Conservation (phyloP, 2,888 invertebrate genomes). For the Cheilosia scutellata region DNA sequence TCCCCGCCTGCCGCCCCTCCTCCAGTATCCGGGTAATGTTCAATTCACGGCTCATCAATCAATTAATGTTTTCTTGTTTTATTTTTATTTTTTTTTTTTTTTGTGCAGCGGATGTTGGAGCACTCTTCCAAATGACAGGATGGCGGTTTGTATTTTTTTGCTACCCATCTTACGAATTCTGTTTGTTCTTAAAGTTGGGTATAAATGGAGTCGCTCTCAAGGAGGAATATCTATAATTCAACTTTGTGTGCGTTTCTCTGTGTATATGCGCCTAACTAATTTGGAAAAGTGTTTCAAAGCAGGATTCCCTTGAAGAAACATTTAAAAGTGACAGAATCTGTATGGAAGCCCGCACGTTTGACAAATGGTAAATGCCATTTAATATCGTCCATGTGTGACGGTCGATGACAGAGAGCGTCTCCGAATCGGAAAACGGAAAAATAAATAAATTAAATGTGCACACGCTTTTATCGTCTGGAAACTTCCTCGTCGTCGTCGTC, state of each 20-base stretch:
- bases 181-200: neutral
- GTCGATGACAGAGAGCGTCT: constrained; percentile 30
- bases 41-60: constrained; percentile 56
- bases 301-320: constrained; percentile 12
- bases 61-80: constrained; percentile 37
- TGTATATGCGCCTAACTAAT: constrained; percentile 25
- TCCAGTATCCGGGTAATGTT: constrained; percentile 28
- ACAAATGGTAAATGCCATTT: constrained; percentile 42
- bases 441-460: constrained; percentile 49
- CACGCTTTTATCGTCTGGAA: constrained; percentile 41
- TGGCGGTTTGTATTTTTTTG: constrained; percentile 1
- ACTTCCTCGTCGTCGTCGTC: neutral
- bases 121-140: constrained; percentile 23
- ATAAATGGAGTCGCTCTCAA: neutral
- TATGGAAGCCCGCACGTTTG: constrained; percentile 1
- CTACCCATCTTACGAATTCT: neutral
- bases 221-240: neutral
- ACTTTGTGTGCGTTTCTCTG: neutral
- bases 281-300: constrained; percentile 32
- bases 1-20: neutral
- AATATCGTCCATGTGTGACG: constrained; percentile 39
- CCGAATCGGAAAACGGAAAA: constrained; percentile 31
- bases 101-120: constrained; percentile 5
- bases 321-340: constrained; percentile 3
- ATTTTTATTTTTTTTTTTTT: neutral